Evolutionary conservation across 2,113 vertebrate species (phyloP).

Genomic region (Maylandia zebra): DNA sequence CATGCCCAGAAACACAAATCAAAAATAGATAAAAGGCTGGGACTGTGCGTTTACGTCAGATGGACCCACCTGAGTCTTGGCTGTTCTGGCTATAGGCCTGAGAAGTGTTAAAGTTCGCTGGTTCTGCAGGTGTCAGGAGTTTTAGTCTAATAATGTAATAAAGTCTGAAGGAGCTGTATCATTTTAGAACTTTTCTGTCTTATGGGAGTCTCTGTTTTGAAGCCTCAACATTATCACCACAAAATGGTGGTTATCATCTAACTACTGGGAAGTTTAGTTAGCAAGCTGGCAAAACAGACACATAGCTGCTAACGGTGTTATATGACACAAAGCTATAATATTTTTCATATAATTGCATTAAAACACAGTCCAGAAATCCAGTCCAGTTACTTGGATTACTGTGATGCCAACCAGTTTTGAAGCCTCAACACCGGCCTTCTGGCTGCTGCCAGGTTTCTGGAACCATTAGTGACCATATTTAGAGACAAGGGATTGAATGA

Average conservation of each 20-base stretch:
- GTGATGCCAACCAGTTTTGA: neutral
- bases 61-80: neutral
- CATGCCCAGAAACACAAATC: neutral
- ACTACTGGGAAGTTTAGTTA: neutral
- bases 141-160: neutral
- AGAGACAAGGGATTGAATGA: neutral
- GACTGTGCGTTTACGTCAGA: neutral
- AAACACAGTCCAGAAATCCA: neutral
- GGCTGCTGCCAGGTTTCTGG: neutral
- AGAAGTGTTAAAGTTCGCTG: neutral
- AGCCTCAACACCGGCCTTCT: neutral
- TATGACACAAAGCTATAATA: neutral
- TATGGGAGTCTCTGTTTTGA: neutral
- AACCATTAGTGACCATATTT: neutral
- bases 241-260: neutral
- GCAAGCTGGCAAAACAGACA: neutral
- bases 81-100: neutral
- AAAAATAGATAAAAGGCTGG: neutral
- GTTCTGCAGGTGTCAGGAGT: neutral
- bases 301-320: neutral
- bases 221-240: neutral
- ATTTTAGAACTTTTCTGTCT: neutral
- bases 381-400: neutral
- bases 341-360: neutral
- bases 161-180: neutral